Conservation (phyloP, 2,797 vertebrate genomes). For the Perodicticus potto region DNA sequence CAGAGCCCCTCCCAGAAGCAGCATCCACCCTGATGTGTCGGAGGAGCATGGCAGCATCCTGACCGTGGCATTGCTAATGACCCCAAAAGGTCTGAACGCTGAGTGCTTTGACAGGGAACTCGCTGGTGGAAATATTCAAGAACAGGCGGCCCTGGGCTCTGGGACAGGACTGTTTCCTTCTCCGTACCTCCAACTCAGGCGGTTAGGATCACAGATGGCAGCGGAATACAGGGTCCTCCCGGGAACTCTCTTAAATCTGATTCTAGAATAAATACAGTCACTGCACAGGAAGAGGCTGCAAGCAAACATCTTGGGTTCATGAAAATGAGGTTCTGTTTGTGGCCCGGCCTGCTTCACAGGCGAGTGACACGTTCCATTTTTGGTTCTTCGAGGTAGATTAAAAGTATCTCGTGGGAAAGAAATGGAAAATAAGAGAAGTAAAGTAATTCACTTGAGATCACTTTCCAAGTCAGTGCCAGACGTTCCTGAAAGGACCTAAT, state of each 20-base stretch:
- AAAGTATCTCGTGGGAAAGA: neutral
- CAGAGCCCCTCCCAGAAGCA: neutral
- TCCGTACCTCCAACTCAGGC: neutral
- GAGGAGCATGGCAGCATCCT: neutral
- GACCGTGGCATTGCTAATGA: neutral
- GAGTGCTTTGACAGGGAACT: neutral
- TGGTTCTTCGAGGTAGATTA: neutral
- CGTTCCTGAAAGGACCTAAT: neutral
- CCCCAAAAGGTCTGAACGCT: neutral
- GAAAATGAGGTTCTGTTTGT: neutral
- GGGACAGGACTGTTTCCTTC: neutral
- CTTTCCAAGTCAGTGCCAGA: neutral
- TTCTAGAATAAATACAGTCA: constrained; percentile 1
- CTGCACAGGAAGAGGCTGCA: neutral
- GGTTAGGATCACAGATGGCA: neutral
- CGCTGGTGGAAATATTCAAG: neutral
- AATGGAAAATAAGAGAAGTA: neutral
- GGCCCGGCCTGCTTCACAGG: neutral
- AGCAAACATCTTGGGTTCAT: neutral
- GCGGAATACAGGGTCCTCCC: neutral
- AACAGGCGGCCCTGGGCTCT: neutral
- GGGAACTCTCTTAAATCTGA: neutral
- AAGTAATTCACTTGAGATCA: neutral
- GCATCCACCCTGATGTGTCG: neutral
- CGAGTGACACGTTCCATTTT: neutral